Evolutionary conservation across 2,113 vertebrate species (phyloP), one percentile per base, ranked within the genome.

Genomic region (Hippopotamus amphibius): DNA sequence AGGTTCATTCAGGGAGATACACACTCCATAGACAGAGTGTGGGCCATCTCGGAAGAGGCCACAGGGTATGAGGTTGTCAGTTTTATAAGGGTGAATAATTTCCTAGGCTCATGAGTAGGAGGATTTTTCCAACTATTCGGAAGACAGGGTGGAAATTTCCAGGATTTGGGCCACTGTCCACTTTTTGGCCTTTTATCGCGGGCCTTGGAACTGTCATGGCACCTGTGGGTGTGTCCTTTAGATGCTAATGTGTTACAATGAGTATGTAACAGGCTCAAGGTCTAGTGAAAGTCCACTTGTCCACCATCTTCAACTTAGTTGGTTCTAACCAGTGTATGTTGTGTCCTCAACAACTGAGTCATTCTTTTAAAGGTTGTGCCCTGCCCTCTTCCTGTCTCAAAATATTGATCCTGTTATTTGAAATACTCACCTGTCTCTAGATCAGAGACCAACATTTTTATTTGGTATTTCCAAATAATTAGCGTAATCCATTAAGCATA

Each of bases 391-490:
- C 72, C 2, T 61, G 59, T 26, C 59, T 11, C 21, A 61, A 61
- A 61, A 46, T 37, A 5, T 26, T 74, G 2, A 30, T 21, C 15
- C 24, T 79, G 12, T 24, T 79, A 41, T 30, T 76, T 61, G 66
- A 95, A 94, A 90, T 76, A 46, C 21, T 82, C 50, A 90, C 15
- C 59, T 81, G 17, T 65, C 80, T 80, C 37, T 71, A 86, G 71
- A 82, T 59, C 46, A 53, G 33, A 74, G 28, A 76, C 43, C 26
- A 55, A 66, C 13, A 57, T 84, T 88, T 92, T 95, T 72, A 94
- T 77, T 68, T 76, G 74, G 12, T 43, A 69, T 46, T 66, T 85
- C 30, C 30, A 92, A 81, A 3, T 15, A 24, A 82, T 88, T 72
- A 69, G 33, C 15, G 63, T 74, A 76, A 57, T 26, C 68, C 68